Percentiles rank a stretch among this genome's conserved stretches.
Evolutionary conservation across 2,797 vertebrate species (phyloP).

Genomic region (Hafferia zeledoni): DNA sequence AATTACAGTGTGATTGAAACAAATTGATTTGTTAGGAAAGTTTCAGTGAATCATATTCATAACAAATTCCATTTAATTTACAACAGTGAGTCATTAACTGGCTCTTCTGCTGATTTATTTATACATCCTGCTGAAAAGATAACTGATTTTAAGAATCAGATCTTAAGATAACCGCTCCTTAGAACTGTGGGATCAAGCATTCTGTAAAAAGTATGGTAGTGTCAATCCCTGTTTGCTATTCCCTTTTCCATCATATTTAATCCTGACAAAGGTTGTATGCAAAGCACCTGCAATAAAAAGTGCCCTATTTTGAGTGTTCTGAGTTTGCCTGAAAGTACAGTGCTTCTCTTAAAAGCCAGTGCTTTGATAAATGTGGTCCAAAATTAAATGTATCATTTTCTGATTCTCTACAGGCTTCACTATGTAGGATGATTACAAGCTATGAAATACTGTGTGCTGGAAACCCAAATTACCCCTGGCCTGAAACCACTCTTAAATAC

Average conservation of each 20-base stretch:
- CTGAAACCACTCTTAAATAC: not conserved
- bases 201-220: not conserved
- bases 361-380: not conserved
- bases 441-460: not conserved
- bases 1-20: conserved; percentile 48
- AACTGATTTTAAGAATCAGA: not conserved
- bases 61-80: conserved; percentile 58
- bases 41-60: conserved; percentile 40
- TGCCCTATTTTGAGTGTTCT: not conserved
- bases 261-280: not conserved
- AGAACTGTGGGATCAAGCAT: not conserved
- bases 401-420: not conserved
- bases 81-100: conserved; percentile 48
- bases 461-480: not conserved
- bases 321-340: not conserved
- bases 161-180: not conserved
- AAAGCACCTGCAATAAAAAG: conserved; percentile 1
- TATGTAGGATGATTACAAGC: not conserved
- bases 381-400: not conserved
- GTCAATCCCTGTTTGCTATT: not conserved
- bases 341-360: not conserved
- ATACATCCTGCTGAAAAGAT: not conserved
- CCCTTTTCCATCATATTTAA: not conserved
- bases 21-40: conserved; percentile 52
- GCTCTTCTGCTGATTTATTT: conserved; percentile 53